These are phyloP conservation scores for Xestia c-nigrum DNA, from an alignment of 2,888 invertebrate genomes.

Conservation along the genomic window DNA sequence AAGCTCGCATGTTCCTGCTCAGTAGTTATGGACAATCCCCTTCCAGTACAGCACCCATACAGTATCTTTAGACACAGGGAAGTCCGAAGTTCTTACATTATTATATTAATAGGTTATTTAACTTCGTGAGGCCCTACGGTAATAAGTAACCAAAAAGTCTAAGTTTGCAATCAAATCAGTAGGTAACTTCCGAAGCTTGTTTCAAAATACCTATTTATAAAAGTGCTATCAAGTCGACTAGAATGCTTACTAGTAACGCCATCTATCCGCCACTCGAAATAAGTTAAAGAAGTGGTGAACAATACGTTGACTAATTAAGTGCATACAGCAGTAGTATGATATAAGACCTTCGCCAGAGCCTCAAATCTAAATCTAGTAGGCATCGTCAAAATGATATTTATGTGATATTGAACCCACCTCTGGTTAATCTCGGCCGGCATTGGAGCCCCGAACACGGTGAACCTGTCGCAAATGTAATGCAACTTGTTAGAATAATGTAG, in stretches of 20 bases:
- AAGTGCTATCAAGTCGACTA: neutral
- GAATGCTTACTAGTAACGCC: conserved; percentile 41
- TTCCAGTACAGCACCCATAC: neutral
- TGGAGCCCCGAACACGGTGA: conserved; percentile 37
- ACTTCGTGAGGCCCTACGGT: neutral
- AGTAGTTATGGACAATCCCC: neutral
- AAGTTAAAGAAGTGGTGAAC: neutral
- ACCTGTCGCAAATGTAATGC: conserved; percentile 53
- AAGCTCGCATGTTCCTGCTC: neutral
- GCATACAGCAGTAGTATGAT: neutral
- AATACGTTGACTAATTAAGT: neutral
- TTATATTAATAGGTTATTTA: too few species aligned
- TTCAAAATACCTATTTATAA: neutral
- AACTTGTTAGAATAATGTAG: conserved; percentile 22
- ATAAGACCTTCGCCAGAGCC: neutral
- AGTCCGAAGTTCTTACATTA: too few species aligned
- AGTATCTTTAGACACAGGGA: neutral
- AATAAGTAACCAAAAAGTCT: neutral
- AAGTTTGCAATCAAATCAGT: neutral
- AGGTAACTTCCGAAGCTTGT: neutral
- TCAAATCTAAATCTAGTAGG: neutral
- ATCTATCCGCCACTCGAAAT: conserved; percentile 26
- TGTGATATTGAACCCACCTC: conserved; percentile 62
- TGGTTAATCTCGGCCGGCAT: conserved; percentile 51
- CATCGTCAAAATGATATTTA: neutral